Evolutionary conservation across 2,797 vertebrate genomes (phyloP), one percentile per base, ranked within the genome.

Genomic region (Platyrinchus mystaceus): DNA sequence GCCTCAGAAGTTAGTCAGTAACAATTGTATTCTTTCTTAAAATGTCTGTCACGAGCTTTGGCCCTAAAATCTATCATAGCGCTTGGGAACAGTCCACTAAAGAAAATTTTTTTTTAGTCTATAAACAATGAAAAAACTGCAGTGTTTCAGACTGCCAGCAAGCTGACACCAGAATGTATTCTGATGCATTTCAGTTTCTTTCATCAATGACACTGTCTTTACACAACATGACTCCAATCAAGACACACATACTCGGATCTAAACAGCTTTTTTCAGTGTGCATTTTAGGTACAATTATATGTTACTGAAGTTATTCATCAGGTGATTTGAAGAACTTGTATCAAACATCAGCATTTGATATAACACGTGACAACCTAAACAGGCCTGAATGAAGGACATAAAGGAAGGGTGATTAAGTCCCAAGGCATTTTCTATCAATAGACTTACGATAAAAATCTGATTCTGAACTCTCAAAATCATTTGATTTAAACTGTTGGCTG

Each of bases 381-480:
- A 74, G 63, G 74, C 90, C 85, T 87, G 95, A 96, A 87, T 63
- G 49, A 79, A 93, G 59, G 7, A 2, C 56, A 70, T 58, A 75
- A 95, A 83, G 83, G 90, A 67, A 87, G 37, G 39, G 10, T 93
- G 73, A 88, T 91, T 95, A 88, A 76, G 93, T 81, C 26, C 44
- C 60, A 86, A 60, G 81, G 55, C 66, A 73, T 85, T 97, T 96
- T 89, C 94, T 87, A 68, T 92, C 87, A 95, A 58, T 11, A 88
- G 53, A 92, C 32, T 90, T 96, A 37, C 6, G 32, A 91, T 46
- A 74, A 92, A 96, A 97, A 96, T 94, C 84, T 88, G 68, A 92
- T 90, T 94, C 80, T 91, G 59, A 86, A 93, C 55, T 89, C 53
- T 84, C 43, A 77, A 94, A 93, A 95, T 68, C 16, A 95, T 89